phyloP scores from a whole-genome alignment of 2,113 vertebrate genomes.

The Gymnarchus niloticus region DNA sequence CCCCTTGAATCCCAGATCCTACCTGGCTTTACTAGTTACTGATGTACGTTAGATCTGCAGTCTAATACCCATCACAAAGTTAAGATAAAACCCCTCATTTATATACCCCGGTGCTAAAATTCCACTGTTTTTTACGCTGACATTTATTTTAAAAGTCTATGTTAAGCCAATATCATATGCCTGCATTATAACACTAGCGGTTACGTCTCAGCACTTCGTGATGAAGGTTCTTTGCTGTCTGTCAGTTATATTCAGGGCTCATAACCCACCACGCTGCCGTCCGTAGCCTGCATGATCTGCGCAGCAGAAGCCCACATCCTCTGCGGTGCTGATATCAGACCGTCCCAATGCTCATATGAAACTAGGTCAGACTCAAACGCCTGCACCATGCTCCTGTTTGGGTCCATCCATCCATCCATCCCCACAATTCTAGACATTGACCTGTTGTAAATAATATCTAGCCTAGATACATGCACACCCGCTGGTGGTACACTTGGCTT shows the following conservation, averaged over 20 bases:
- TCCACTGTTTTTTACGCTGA: no score
- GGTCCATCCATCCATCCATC: background rate
- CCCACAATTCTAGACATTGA: background rate
- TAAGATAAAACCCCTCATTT: background rate
- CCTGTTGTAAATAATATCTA: background rate
- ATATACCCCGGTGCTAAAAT: background rate
- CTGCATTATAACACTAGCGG: no score
- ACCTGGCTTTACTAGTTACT: background rate
- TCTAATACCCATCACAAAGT: background rate
- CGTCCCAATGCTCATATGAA: background rate
- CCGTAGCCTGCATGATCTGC: background rate
- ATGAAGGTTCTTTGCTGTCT: background rate
- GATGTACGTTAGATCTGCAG: background rate
- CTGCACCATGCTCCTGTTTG: background rate
- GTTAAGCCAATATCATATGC: conserved; percentile 2
- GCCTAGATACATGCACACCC: background rate
- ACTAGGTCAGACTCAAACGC: background rate
- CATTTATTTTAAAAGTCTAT: background rate
- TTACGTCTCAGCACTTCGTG: background rate
- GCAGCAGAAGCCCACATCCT: background rate
- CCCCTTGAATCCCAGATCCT: background rate
- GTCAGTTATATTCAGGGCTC: background rate
- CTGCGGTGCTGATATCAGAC: background rate
- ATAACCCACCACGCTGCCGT: background rate
- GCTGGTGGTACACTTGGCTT: background rate